These are phyloP conservation scores for Drosophila ohnishii DNA, from an alignment of 1,140 invertebrate genomes.

Conservation along the genomic window DNA sequence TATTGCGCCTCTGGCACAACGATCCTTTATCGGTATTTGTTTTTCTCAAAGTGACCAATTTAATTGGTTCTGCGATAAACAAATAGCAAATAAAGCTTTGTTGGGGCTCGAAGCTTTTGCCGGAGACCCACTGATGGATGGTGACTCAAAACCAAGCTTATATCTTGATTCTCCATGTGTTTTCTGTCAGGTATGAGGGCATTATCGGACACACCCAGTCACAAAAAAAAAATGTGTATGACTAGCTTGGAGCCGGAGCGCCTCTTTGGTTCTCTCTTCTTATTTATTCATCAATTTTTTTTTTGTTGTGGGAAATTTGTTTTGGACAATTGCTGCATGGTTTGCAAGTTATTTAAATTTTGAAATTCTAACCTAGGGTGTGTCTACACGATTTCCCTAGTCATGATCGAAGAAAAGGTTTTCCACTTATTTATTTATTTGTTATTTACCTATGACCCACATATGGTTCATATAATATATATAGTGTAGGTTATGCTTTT, in stretches of 20 bases:
- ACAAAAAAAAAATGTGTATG: slow-evolving; percentile 5
- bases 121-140: neutral
- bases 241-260: slow-evolving; percentile 2
- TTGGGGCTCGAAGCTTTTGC: slow-evolving; percentile 9
- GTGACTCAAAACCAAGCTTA: slow-evolving; percentile 22
- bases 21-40: slow-evolving; percentile 5
- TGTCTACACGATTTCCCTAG: neutral
- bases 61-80: slow-evolving; percentile 10
- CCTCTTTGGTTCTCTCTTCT: slow-evolving; percentile 6
- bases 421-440: neutral
- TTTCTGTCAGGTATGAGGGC: slow-evolving; percentile 19
- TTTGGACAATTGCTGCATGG: slow-evolving; percentile 10
- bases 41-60: neutral
- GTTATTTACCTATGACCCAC: neutral
- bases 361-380: neutral
- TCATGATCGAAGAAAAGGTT: neutral
- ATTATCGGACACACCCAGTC: slow-evolving; percentile 33
- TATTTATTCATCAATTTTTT: slow-evolving; percentile 12
- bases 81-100: slow-evolving; percentile 26
- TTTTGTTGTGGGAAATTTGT: slow-evolving; percentile 8
- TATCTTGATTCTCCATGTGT: slow-evolving; percentile 16
- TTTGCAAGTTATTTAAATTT: slow-evolving; percentile 5
- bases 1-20: neutral
- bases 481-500: neutral
- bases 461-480: neutral